Percentiles rank a stretch among this genome's conserved stretches.
Evolutionary conservation across 1,140 invertebrate species (phyloP).

Genomic region (Sitophilus oryzae): DNA sequence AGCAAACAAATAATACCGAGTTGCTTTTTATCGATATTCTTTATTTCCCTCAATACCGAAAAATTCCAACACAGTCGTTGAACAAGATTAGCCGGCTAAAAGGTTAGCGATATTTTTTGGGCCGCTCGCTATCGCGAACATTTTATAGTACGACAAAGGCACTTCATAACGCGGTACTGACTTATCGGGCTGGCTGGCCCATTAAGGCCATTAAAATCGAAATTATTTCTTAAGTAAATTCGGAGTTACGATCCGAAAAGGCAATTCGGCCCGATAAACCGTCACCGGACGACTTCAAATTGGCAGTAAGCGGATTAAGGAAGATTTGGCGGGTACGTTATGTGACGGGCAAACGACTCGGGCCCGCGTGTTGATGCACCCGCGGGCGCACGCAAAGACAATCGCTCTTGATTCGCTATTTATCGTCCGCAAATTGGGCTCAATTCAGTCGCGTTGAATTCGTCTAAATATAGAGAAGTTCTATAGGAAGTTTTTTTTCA

Average conservation of each 20-base stretch:
- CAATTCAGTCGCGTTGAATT: too few species aligned
- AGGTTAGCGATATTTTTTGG: conserved; percentile 14
- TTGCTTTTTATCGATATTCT: too few species aligned
- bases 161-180: conserved; percentile 24
- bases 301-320: conserved; percentile 27
- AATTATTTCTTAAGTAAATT: conserved; percentile 29
- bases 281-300: conserved; percentile 20
- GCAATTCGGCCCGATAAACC: conserved; percentile 24
- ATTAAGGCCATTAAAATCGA: conserved; percentile 28
- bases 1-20: too few species aligned
- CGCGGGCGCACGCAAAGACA: neutral
- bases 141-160: conserved; percentile 26
- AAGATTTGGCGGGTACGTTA: conserved; percentile 18
- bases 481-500: too few species aligned
- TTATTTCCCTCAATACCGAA: too few species aligned
- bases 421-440: too few species aligned
- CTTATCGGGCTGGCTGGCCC: conserved; percentile 21
- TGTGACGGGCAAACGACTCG: conserved; percentile 6
- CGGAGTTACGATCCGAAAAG: conserved; percentile 26
- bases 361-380: conserved; percentile 12
- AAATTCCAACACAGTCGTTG: too few species aligned
- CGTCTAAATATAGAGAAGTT: too few species aligned
- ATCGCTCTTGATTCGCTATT: neutral
- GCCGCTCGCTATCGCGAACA: conserved; percentile 25
- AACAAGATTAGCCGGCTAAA: conserved; percentile 16